Evolutionary conservation across 2,888 invertebrate species (phyloP), one percentile per base, ranked within the genome.

Genomic region (Nymphalis urticae): DNA sequence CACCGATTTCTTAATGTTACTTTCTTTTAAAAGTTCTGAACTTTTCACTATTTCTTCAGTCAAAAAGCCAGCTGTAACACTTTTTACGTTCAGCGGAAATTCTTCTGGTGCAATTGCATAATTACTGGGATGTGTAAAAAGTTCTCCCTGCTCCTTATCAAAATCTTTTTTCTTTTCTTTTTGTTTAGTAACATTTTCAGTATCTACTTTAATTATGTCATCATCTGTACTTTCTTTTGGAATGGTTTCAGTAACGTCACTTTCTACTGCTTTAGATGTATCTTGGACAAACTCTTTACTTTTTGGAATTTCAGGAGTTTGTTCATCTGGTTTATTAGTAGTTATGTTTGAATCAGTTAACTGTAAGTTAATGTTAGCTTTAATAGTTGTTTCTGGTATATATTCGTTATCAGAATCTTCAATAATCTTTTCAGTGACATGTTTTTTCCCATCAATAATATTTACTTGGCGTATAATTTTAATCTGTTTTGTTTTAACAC

Each of bases 401-500:
- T 75, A 85, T 69, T 86, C 84, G 67, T 95, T 95, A 80, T 82
- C 84, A 42, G 76, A 74, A 69, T 83, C 82, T 73, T 97, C 97
- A 59, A 96, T 93, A 0, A 96, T 87, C 86, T 96, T 95, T 85
- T 97, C 97, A 50, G 74, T 76, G 1, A 77, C 66, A 63, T 76
- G 75, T 72, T 79, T 77, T 69, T 79, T 77, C 21, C 77, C 79
- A 82, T 97, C 95, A 66, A 96, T 94, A 1, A 96, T 94, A 8
- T 95, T 94, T 6, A 95, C 64, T 65, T 76, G 75, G 13, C 95
- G 94, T 61, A 97, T 95, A 36, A 96, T 95, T 79, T 94, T 94
- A 1, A 88, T 76, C 10, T 82, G 83, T 80, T 85, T 89, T 1
- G 86, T 85, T 75, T 80, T 86, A 0, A 84, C 70, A 3, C 86